Evolutionary conservation across 2,797 vertebrate species (phyloP).

Genomic region (Phoxinus dragarum): DNA sequence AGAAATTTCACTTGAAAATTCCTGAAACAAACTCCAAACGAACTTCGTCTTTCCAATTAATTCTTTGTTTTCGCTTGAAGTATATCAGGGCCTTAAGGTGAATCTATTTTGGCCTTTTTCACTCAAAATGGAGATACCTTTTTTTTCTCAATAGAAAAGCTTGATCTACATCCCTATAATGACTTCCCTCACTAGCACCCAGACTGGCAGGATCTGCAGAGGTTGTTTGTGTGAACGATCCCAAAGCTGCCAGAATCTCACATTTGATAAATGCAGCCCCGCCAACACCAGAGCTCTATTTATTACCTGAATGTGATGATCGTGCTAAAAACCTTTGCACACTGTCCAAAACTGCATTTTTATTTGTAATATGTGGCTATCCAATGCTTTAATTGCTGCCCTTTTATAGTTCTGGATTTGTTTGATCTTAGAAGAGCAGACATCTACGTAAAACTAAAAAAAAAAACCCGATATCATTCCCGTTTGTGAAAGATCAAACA

Average conservation of each 20-base stretch:
- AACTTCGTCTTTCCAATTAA: not conserved
- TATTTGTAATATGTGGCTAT: slow-evolving; percentile 62
- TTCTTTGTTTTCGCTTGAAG: not conserved
- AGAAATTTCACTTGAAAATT: not conserved
- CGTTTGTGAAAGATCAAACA: slow-evolving; percentile 67
- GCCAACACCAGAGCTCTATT: slow-evolving; percentile 60
- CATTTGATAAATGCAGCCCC: slow-evolving; percentile 65
- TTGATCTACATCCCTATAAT: slow-evolving; percentile 38
- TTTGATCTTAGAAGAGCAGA: slow-evolving; percentile 63
- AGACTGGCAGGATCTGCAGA: slow-evolving; percentile 44
- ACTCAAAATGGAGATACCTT: not conserved
- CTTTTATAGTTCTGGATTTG: slow-evolving; percentile 71
- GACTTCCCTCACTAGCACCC: slow-evolving; percentile 42
- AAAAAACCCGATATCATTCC: slow-evolving; percentile 26
- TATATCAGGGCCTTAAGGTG: not conserved
- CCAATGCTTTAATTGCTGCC: slow-evolving; percentile 65
- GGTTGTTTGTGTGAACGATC: slow-evolving; percentile 62
- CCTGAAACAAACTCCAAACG: not conserved
- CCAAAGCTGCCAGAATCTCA: slow-evolving; percentile 63
- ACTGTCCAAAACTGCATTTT: slow-evolving; percentile 66
- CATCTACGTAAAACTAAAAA: slow-evolving; percentile 53
- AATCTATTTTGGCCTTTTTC: not conserved
- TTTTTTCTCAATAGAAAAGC: slow-evolving; percentile 10
- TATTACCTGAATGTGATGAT: slow-evolving; percentile 62
- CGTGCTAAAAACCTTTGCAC: slow-evolving; percentile 62